Conservation (phyloP, 2,888 invertebrate genomes). For the Drosophila pseudotalamancana region DNA sequence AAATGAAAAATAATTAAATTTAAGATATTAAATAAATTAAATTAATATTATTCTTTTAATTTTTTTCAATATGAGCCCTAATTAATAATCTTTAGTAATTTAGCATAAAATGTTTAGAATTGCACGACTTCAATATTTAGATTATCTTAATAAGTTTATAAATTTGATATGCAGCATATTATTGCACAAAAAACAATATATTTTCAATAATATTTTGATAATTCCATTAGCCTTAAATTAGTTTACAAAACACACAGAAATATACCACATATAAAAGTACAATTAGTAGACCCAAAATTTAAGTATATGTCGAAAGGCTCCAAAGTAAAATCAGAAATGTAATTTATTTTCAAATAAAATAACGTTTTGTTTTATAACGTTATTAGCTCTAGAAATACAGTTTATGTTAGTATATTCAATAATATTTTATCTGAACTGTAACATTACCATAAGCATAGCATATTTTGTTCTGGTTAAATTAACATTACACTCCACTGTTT, state of each 20-base stretch:
- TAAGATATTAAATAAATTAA: slow-evolving; percentile 11
- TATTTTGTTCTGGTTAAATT: not conserved
- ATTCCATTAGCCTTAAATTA: slow-evolving; percentile 35
- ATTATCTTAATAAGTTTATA: slow-evolving; percentile 23
- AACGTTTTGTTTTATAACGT: not conserved
- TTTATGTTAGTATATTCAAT: not conserved
- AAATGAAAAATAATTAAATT: slow-evolving; percentile 11
- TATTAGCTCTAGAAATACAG: not conserved
- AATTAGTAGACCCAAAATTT: slow-evolving; percentile 29
- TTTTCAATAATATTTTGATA: slow-evolving; percentile 39
- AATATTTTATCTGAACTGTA: not conserved
- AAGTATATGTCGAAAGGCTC: slow-evolving; percentile 32
- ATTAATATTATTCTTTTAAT: not conserved
- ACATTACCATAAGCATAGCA: not conserved
- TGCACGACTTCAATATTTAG: slow-evolving; percentile 48
- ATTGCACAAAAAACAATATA: slow-evolving; percentile 49
- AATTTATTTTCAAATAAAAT: not conserved
- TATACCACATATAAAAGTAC: slow-evolving; percentile 30
- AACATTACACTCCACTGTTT: not conserved
- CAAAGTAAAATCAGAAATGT: not conserved
- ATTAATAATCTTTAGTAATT: slow-evolving; percentile 39
- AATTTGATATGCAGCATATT: slow-evolving; percentile 69
- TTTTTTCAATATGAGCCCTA: slow-evolving; percentile 23
- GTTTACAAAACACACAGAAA: slow-evolving; percentile 46
- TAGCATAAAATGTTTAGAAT: slow-evolving; percentile 56